A percentile compares a stretch with the other conserved stretches of the same genome.
Conservation (phyloP, 2,113 vertebrate species). For the Pollimyrus isidori region DNA sequence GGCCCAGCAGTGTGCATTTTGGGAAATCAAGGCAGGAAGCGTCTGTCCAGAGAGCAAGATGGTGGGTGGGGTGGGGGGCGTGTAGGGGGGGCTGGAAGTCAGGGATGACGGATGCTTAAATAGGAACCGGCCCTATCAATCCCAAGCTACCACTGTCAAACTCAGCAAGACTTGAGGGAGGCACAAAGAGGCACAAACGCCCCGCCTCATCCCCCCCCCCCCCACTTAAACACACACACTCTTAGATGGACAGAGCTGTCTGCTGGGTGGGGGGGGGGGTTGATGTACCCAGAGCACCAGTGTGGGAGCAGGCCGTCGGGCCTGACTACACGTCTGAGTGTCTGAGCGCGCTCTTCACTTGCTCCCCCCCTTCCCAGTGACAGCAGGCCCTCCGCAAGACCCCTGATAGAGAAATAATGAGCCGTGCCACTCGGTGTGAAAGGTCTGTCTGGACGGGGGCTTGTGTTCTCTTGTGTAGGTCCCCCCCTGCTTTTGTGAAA, state of each 20-base stretch:
- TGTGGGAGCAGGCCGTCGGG: background rate
- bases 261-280: background rate
- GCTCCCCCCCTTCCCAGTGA: background rate
- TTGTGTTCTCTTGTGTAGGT: conserved; percentile 7
- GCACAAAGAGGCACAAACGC: conserved; percentile 5
- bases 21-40: background rate
- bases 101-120: background rate
- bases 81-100: background rate
- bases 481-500: background rate
- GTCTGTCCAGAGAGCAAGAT: background rate
- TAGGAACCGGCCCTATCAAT: background rate
- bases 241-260: background rate
- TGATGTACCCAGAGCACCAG: background rate
- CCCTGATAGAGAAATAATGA: conserved; percentile 22
- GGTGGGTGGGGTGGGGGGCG: background rate
- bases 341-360: background rate
- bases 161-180: background rate
- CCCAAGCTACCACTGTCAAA: background rate
- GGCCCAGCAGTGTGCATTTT: background rate
- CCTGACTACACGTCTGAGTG: conserved; percentile 10
- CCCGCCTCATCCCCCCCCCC: background rate
- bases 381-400: background rate
- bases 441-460: conserved; percentile 7
- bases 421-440: conserved; percentile 1
- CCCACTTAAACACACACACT: background rate